Evolutionary conservation across 2,797 vertebrate genomes (phyloP).

Genomic region (Myotis pilosus): DNA sequence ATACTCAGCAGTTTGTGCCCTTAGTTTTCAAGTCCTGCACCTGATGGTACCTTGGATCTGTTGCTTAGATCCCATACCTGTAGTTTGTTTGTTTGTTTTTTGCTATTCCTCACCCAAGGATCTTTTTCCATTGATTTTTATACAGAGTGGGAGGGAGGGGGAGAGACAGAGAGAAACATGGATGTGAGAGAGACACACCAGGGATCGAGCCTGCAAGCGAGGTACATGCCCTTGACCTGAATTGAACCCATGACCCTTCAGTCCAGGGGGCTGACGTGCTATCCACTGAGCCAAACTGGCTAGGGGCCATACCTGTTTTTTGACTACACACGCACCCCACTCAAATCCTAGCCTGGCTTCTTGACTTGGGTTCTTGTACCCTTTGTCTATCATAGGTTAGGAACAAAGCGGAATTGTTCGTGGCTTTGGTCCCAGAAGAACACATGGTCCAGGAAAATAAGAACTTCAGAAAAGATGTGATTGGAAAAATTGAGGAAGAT

Average conservation of each 20-base stretch:
- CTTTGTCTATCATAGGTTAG: background rate
- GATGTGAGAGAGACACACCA: too few relatives aligned
- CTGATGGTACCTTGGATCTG: background rate
- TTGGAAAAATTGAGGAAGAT: background rate
- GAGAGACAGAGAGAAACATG: too few relatives aligned
- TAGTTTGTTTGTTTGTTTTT: too few relatives aligned
- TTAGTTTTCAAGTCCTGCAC: background rate
- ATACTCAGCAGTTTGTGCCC: background rate
- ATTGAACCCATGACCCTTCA: too few relatives aligned
- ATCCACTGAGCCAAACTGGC: too few relatives aligned
- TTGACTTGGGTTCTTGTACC: background rate
- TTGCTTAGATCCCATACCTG: background rate
- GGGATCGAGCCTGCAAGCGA: too few relatives aligned
- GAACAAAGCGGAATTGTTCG: background rate
- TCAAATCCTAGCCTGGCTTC: background rate
- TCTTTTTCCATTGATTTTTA: too few relatives aligned
- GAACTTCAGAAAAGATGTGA: background rate
- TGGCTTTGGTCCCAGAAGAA: background rate
- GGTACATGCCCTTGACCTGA: too few relatives aligned
- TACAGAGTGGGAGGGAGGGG: too few relatives aligned
- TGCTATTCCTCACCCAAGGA: too few relatives aligned
- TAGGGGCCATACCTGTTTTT: background rate
- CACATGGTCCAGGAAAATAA: background rate
- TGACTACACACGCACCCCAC: rapidly evolving
- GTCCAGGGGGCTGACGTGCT: too few relatives aligned